Base-by-base conservation (phyloP, 2,797 vertebrate species). In the Telmatherina bonti region DNA sequence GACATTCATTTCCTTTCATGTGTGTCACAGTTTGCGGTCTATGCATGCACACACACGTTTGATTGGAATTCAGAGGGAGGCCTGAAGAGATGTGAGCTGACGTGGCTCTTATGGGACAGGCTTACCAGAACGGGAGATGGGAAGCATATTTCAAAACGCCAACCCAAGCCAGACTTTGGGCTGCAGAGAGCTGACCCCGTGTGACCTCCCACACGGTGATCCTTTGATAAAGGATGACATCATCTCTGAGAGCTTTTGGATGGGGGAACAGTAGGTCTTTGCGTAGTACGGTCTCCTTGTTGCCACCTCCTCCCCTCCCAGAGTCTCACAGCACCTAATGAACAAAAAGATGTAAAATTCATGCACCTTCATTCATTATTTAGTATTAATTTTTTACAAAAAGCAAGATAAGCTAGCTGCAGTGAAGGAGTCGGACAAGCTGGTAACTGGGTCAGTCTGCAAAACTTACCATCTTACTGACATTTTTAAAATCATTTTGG, bases 311-410 rank as follows among this genome's bases (percentile, higher is more conserved):
- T 20, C 52, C 63, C 45, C 51, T 72, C 62, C 59, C 27, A 67
- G 67, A 76, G 62, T 81, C 83, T 80, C 70, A 58, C 72, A 69
- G 73, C 80, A 62, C 73, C 62, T 81, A 86, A 88, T 84, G 88
- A 91, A 86, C 75, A 90, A 88, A 86, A 88, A 85, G 27, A 92
- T 93, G 86, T 85, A 88, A 92, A 92, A 93, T 92, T 84, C 56
- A 93, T 92, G 88, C 61, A 47, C 57, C 52, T 82, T 70, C 84
- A 89, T 93, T 78, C 55, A 92, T 90, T 90, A 92, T 93, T 93
- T 64, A 91, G 76, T 73, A 85, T 82, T 88, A 89, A 86, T 86
- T 88, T n/a, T n/a, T n/a, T n/a, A 81, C 84, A 77, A 79, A 79
- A 81, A 84, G 81, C 75, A 77, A 83, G 58, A 69, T 33, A 56